Evolutionary conservation across 23 tunicate species (phyloP).

Genomic region (Styela clava): DNA sequence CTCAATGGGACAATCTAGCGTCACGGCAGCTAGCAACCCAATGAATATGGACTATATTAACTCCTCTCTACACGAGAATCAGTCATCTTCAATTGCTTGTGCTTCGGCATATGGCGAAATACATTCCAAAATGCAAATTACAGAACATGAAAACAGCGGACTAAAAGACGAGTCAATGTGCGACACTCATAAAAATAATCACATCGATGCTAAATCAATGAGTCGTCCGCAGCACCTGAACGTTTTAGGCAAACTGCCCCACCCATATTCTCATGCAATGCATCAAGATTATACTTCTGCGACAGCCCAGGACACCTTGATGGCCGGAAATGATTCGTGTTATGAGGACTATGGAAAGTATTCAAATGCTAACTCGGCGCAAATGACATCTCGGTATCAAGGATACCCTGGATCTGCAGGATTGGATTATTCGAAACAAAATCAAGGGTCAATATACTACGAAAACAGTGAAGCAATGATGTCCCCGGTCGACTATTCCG

Average conservation of each 20-base stretch:
- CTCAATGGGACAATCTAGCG: background rate
- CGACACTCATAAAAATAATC: background rate
- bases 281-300: background rate
- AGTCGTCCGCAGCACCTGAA: background rate
- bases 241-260: background rate
- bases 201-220: background rate
- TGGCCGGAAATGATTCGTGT: background rate
- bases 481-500: slow-evolving; percentile 14
- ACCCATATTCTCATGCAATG: background rate
- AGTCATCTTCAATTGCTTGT: background rate
- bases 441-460: background rate
- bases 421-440: background rate
- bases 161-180: background rate
- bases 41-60: background rate
- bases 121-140: background rate
- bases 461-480: background rate
- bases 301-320: background rate
- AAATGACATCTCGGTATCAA: background rate
- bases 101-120: background rate
- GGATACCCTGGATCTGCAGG: background rate
- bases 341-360: background rate
- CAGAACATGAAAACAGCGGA: background rate
- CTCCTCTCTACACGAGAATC: background rate
- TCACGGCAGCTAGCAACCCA: background rate
- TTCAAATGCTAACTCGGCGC: background rate